Conservation (phyloP, 1,140 invertebrate species). For the Scaptomyza graminum region DNA sequence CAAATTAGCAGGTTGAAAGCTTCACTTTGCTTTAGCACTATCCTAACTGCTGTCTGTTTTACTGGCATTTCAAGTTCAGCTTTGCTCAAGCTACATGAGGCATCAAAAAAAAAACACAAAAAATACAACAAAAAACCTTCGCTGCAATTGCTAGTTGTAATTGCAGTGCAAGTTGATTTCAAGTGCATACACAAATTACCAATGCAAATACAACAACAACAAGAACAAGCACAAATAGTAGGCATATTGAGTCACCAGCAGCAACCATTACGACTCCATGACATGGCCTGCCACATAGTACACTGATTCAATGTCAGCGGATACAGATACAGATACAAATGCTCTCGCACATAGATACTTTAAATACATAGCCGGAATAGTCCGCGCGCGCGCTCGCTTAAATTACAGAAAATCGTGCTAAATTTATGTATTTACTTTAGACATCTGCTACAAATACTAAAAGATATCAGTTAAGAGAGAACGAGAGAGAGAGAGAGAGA, state of each 20-base stretch:
- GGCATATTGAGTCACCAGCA: conserved; percentile 73
- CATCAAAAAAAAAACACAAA: too few relatives aligned
- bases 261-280: conserved; percentile 20
- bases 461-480: conserved; percentile 45
- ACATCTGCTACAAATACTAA: conserved; percentile 55
- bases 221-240: conserved; percentile 48
- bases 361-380: conserved; percentile 16
- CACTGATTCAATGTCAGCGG: conserved; percentile 57
- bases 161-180: conserved; percentile 55
- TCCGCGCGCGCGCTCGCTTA: conserved; percentile 21
- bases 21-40: conserved; percentile 10
- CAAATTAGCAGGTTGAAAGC: conserved; percentile 66
- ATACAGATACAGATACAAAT: conserved; percentile 56
- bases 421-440: conserved; percentile 71
- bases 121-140: background rate
- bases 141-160: conserved; percentile 31
- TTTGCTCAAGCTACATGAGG: conserved; percentile 5
- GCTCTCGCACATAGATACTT: background rate
- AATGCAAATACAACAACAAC: conserved; percentile 64
- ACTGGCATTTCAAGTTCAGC: conserved; percentile 71
- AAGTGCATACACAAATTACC: conserved; percentile 80
- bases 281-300: conserved; percentile 45
- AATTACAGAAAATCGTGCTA: conserved; percentile 76
- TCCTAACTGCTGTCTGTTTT: conserved; percentile 19
- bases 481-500: too few relatives aligned